Evolutionary conservation across 2,797 vertebrate species (phyloP), one percentile per base, ranked within the genome.

Genomic region (Sebastes aleutianus): DNA sequence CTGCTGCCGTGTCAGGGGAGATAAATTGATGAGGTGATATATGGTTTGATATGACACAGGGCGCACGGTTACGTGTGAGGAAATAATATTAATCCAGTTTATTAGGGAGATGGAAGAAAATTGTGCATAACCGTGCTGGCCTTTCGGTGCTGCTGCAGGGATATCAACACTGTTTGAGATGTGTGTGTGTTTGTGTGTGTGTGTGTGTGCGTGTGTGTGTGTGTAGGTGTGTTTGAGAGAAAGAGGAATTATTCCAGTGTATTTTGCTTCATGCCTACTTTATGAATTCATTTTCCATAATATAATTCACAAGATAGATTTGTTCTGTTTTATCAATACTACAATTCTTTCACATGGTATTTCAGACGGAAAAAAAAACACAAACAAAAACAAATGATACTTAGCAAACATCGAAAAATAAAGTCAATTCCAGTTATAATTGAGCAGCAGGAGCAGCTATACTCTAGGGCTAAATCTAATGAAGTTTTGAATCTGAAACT

Each of bases 21-120:
- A 88, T 76, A 78, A 88, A 92, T 85, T 92, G 89, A 92, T 87
- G 84, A 80, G 80, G 61, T 90, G 87, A 92, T 84, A 56, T 89
- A 88, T 72, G 43, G 74, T 78, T 75, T 66, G 72, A 79, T 76
- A 50, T 78, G 80, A 88, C 74, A 72, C 4, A 1, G 81, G 66
- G 76, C 76, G 79, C 69, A 56, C 9, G 24, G 63, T 27, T 70
- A 59, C 78, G 58, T 39, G 53, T 68, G 62, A 75, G 67, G 76
- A 88, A 74, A 86, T 84, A 0, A 58, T 69, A 79, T 76, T 78
- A 84, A 82, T 85, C 24, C 50, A 36, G 57, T 84, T 59, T 88
- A 83, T 85, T 68, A 62, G 58, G 61, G 34, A 84, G 59, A 83
- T 69, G 18, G 34, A 80, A 70, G 77, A 26, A 84, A 86, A 89